Evolutionary conservation across 1,140 invertebrate genomes (phyloP).

Genomic region (Idris sp.): DNA sequence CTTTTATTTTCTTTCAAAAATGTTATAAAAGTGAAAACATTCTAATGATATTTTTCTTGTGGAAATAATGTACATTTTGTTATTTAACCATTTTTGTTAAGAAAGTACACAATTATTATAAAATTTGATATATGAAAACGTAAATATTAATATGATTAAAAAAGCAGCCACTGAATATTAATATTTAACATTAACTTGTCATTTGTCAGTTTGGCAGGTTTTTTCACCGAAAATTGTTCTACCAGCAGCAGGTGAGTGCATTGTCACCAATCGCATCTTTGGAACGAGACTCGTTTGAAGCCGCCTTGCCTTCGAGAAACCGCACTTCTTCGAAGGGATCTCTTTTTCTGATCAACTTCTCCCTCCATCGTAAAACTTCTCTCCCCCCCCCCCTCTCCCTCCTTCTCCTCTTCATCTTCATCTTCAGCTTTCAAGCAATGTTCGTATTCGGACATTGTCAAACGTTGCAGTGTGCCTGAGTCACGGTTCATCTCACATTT

Average conservation of each 20-base stretch:
- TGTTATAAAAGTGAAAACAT: too few relatives aligned
- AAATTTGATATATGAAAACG: too few relatives aligned
- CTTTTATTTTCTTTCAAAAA: too few relatives aligned
- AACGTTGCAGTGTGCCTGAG: constrained; percentile 32
- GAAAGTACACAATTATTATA: too few relatives aligned
- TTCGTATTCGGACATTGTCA: constrained; percentile 54
- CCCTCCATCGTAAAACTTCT: constrained; percentile 39
- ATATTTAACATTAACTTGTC: constrained; percentile 4
- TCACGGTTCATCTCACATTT: constrained; percentile 46
- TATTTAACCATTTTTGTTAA: too few relatives aligned
- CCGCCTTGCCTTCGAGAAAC: constrained; percentile 53
- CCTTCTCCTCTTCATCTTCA: constrained; percentile 42
- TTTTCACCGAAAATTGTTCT: constrained; percentile 35
- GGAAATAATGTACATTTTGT: too few relatives aligned
- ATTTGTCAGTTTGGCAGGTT: constrained; percentile 27
- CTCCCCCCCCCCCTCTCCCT: too few relatives aligned
- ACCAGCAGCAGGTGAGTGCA: constrained; percentile 53
- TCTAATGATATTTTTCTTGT: too few relatives aligned
- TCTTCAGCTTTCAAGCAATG: constrained; percentile 34
- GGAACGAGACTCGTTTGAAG: constrained; percentile 48
- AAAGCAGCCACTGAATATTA: too few relatives aligned
- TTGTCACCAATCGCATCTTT: constrained; percentile 57
- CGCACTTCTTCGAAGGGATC: constrained; percentile 60
- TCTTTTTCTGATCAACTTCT: constrained; percentile 60
- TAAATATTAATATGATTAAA: too few relatives aligned